Conservation (phyloP, 2,888 invertebrate species). For the Chrysopilus asiliformis region DNA sequence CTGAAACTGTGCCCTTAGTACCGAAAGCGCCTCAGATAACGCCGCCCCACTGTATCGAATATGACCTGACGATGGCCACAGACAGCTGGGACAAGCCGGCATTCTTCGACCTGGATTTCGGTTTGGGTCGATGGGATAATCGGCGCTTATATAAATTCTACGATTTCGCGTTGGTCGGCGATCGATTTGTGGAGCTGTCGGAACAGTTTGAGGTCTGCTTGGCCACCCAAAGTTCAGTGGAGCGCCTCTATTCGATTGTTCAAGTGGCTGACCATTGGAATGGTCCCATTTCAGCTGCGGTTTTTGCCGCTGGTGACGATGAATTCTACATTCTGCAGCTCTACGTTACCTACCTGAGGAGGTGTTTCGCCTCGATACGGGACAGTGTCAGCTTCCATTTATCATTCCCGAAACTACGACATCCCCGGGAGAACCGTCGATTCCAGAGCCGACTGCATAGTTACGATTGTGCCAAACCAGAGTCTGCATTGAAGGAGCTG, state of each 20-base stretch:
- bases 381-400: constrained; percentile 65
- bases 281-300: constrained; percentile 72
- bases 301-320: constrained; percentile 64
- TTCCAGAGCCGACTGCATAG: constrained; percentile 19
- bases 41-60: constrained; percentile 15
- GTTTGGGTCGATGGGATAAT: constrained; percentile 62
- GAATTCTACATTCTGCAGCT: constrained; percentile 59
- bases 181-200: constrained; percentile 47
- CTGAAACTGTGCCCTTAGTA: constrained; percentile 16
- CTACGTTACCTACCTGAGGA: constrained; percentile 61
- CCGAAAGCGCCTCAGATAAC: constrained; percentile 15
- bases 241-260: constrained; percentile 62
- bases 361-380: constrained; percentile 58
- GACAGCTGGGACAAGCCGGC: constrained; percentile 25
- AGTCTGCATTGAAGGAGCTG: constrained; percentile 46
- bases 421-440: constrained; percentile 22
- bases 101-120: constrained; percentile 46
- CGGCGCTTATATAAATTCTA: constrained; percentile 54
- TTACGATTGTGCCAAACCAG: constrained; percentile 54
- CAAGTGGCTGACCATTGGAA: constrained; percentile 72
- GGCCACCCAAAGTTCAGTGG: constrained; percentile 77
- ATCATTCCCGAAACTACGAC: constrained; percentile 50
- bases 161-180: constrained; percentile 59
- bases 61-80: too few relatives aligned
- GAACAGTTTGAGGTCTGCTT: constrained; percentile 51